Conservation (phyloP, 2,888 invertebrate species). For the Callyntrura guangdongensis region DNA sequence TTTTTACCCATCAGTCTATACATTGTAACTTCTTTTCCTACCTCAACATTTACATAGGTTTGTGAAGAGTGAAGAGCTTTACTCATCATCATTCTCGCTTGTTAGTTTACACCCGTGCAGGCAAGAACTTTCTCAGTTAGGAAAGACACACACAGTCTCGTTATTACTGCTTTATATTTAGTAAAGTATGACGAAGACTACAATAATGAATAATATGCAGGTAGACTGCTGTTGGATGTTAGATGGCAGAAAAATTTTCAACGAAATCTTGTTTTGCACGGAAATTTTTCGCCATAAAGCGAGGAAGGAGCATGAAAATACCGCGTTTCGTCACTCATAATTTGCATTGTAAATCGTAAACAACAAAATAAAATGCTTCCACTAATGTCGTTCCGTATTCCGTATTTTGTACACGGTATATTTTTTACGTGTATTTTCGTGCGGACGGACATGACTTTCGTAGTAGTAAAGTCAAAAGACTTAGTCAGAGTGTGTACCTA, state of each 20-base stretch:
- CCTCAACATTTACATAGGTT: constrained; percentile 62
- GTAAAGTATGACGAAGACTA: background rate
- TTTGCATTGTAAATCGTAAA: constrained; percentile 61
- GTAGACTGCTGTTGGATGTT: background rate
- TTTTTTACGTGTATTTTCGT: background rate
- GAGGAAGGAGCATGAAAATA: constrained; percentile 48
- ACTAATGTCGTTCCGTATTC: background rate
- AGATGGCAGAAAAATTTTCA: constrained; percentile 21
- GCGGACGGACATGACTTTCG: background rate
- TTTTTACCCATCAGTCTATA: constrained; percentile 48
- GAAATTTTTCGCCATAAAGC: constrained; percentile 32
- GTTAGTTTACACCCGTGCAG: background rate
- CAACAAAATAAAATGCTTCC: constrained; percentile 7
- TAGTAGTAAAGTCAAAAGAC: background rate
- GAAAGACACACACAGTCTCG: background rate
- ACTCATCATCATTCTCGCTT: background rate
- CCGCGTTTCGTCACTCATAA: background rate
- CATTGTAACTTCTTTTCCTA: constrained; percentile 57
- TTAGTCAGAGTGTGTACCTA: background rate
- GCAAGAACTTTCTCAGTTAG: constrained; percentile 39
- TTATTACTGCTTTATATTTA: constrained; percentile 35
- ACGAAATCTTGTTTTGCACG: background rate
- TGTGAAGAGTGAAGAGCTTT: background rate
- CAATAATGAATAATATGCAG: background rate
- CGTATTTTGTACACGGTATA: background rate